Evolutionary conservation across 30 jellyfish, hydroid and myxozoan species (phyloP).

Genomic region (Pelagia noctiluca): DNA sequence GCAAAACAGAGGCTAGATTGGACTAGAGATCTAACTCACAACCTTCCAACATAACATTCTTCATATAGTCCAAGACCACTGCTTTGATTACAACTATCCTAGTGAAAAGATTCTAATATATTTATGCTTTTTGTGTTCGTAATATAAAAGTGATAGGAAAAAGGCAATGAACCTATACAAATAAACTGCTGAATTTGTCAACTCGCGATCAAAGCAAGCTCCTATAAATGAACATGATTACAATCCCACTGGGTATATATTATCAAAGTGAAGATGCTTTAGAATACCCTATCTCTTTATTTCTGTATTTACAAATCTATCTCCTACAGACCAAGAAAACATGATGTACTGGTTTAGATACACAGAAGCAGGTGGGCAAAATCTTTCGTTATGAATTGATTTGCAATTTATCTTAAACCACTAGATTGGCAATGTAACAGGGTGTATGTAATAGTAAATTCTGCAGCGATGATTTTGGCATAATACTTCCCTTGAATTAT

Average conservation of each 20-base stretch:
- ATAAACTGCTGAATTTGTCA: not conserved
- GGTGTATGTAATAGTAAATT: not conserved
- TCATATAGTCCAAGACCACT: too few species aligned
- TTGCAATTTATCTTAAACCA: not conserved
- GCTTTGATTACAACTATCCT: too few species aligned
- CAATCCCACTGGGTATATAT: not conserved
- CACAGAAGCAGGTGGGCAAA: conserved; percentile 6
- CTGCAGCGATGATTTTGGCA: not conserved
- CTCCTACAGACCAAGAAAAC: not conserved
- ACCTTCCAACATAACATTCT: too few species aligned
- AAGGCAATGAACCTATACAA: not conserved
- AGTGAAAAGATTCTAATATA: too few species aligned
- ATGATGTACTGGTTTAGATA: conserved; percentile 1
- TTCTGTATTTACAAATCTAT: not conserved
- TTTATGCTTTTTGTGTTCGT: too few species aligned
- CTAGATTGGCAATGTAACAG: not conserved
- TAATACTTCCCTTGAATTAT: not conserved
- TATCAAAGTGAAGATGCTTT: not conserved
- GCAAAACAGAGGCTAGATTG: too few species aligned
- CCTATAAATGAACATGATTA: too few species aligned
- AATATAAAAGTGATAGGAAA: too few species aligned
- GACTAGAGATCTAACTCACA: too few species aligned
- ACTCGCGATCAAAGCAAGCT: too few species aligned
- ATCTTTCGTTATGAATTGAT: too few species aligned
- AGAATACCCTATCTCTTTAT: too few species aligned